phyloP scores from a whole-genome alignment of 23 tunicate species.

The Aplidium turbinatum region DNA sequence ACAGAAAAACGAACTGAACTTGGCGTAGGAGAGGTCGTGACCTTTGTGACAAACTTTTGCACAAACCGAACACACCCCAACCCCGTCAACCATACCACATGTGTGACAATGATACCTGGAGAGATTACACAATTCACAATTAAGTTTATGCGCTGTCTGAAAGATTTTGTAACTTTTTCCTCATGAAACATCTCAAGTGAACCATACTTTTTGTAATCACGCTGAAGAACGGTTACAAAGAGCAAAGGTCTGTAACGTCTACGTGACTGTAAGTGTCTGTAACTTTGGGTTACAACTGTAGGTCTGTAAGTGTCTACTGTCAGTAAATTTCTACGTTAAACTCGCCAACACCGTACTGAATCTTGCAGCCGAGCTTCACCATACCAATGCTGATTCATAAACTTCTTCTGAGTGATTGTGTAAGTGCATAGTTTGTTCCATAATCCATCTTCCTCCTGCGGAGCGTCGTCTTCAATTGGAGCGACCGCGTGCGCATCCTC shows the following conservation, averaged over 20 bases:
- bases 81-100: conserved; percentile 94
- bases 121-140: too few species aligned
- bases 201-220: too few species aligned
- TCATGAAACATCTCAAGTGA: too few species aligned
- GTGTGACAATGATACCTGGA: conserved; percentile 96
- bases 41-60: conserved; percentile 96
- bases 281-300: too few species aligned
- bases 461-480: conserved; percentile 28
- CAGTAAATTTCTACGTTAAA: not conserved
- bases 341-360: too few species aligned
- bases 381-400: conserved; percentile 97
- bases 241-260: too few species aligned
- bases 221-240: too few species aligned
- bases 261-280: too few species aligned
- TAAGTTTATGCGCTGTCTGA: too few species aligned
- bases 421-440: conserved; percentile 95
- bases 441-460: conserved; percentile 63
- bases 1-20: conserved; percentile 94
- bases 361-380: too few species aligned
- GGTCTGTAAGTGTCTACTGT: too few species aligned
- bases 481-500: conserved; percentile 48
- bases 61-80: conserved; percentile 91
- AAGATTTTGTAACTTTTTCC: too few species aligned
- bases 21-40: conserved; percentile 86
- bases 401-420: conserved; percentile 91